Base-by-base conservation (phyloP, 2,888 invertebrate genomes). In the Axea sp. region DNA sequence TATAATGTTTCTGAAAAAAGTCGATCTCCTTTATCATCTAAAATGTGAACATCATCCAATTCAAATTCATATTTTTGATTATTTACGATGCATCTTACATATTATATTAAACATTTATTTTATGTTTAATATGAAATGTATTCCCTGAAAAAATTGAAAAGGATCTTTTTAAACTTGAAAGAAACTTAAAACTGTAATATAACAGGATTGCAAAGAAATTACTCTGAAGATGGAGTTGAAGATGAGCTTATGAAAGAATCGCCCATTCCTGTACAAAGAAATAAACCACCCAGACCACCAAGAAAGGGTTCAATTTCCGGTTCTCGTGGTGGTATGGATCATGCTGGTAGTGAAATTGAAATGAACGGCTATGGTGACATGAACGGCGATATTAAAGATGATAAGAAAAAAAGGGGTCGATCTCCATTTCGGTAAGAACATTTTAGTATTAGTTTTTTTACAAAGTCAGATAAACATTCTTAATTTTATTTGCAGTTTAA, bases 371-470 rank as follows among this genome's bases (percentile, higher is more conserved):
- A 92, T 82, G 91, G 92, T 30, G 90, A 92, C 4, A 88, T 89
- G 81, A 89, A 89, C 17, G 89, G 89, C 0, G 92, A 93, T 49
- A 90, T 91, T 3, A 92, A 93, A 78, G 91, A 92, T 79, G 91
- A 93, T 68, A 93, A 94, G 84, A 93, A 94, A 87, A 92, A 93
- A 83, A 90, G 97, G 5, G 96, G 96, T 51, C 92, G 96, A 76
- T 97, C 97, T 28, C 97, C 98, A 9, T 98, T 98, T 88, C 94
- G 94, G 93, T 94, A 86, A 88, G 87, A 26, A 11, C 19, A 19
- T n/a, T n/a, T n/a, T n/a, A n/a, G n/a, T n/a, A n/a, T n/a, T n/a
- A n/a, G n/a, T n/a, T n/a, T n/a, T n/a, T n/a, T n/a, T n/a, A n/a
- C n/a, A n/a, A n/a, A n/a, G n/a, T n/a, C n/a, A n/a, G n/a, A n/a